Evolutionary conservation across 2,797 vertebrate genomes (phyloP).

Genomic region (Gorsachius magnificus): DNA sequence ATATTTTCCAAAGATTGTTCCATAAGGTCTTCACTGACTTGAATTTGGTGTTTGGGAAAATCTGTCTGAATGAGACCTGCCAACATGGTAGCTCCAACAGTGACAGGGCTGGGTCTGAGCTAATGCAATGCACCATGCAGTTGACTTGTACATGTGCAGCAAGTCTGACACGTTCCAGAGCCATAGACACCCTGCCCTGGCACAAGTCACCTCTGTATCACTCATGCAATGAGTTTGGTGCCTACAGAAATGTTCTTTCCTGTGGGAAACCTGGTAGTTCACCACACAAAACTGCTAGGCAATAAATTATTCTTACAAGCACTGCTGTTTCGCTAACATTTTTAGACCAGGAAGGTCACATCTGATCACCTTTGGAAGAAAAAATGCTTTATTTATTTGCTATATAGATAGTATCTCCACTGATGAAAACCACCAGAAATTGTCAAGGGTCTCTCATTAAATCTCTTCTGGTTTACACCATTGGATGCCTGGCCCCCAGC

Average conservation of each 20-base stretch:
- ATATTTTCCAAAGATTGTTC: not conserved
- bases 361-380: not conserved
- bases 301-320: not conserved
- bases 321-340: not conserved
- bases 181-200: not conserved
- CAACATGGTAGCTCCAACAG: not conserved
- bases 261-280: not conserved
- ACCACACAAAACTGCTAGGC: not conserved
- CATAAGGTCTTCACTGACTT: not conserved
- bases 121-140: not conserved
- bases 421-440: not conserved
- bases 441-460: not conserved
- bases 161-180: not conserved
- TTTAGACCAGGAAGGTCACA: not conserved
- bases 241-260: not conserved
- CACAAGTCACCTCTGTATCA: not conserved
- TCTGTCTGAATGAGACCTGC: not conserved
- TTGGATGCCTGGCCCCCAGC: rapidly evolving
- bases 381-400: not conserved
- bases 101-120: not conserved
- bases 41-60: not conserved
- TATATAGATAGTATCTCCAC: not conserved
- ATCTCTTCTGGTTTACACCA: not conserved
- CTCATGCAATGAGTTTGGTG: not conserved
- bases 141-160: not conserved